These are phyloP conservation scores for Limnothrissa miodon DNA, from an alignment of 2,113 vertebrate genomes.

Conservation along the genomic window DNA sequence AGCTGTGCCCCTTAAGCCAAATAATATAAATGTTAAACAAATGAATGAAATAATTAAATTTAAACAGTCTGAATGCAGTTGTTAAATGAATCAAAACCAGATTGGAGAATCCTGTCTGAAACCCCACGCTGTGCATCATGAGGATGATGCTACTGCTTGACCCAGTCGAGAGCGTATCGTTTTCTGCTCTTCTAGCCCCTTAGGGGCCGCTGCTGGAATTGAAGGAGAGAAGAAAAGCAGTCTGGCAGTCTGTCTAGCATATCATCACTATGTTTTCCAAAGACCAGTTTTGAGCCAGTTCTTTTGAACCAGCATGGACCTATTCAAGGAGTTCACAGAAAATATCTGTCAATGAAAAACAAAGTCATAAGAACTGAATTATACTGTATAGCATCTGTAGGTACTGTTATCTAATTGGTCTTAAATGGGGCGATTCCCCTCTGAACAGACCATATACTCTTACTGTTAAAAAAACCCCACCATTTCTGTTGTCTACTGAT, in stretches of 20 bases:
- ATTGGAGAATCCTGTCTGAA: background rate
- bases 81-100: background rate
- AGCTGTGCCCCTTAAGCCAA: background rate
- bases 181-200: slow-evolving; percentile 66
- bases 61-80: background rate
- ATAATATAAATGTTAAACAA: too few relatives aligned
- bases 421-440: background rate
- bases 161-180: slow-evolving; percentile 26
- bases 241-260: background rate
- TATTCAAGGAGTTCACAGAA: background rate
- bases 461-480: background rate
- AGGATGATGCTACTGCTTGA: background rate
- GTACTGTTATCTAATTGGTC: slow-evolving; percentile 1
- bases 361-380: background rate
- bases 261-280: slow-evolving; percentile 2
- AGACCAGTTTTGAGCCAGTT: background rate
- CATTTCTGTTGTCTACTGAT: background rate
- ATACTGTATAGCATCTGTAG: background rate
- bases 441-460: background rate
- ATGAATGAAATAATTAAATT: background rate
- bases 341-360: background rate
- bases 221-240: slow-evolving; percentile 34
- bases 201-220: slow-evolving; percentile 49
- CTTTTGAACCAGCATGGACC: background rate
- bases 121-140: background rate